Percentiles rank a stretch among this genome's conserved stretches.
Evolutionary conservation across 2,797 vertebrate genomes (phyloP).

Genomic region (Tadarida brasiliensis): DNA sequence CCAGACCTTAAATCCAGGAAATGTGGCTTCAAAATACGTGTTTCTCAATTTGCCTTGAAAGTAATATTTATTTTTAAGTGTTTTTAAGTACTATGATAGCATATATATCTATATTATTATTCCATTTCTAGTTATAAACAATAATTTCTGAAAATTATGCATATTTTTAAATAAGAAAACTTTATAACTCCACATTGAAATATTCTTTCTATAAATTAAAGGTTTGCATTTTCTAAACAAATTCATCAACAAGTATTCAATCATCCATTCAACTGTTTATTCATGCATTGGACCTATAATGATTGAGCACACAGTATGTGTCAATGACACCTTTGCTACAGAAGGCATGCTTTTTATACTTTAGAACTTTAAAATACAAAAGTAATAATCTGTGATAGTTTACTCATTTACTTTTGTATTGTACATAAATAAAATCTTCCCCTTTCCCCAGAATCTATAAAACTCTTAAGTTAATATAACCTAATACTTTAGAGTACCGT

Average conservation of each 20-base stretch:
- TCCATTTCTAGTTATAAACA: not conserved
- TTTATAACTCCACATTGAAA: not conserved
- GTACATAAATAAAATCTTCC: not conserved
- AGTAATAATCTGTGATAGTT: not conserved
- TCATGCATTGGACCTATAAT: not conserved
- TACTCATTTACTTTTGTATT: slow-evolving; percentile 7
- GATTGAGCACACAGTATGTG: not conserved
- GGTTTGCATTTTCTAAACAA: not conserved
- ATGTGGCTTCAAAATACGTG: not conserved
- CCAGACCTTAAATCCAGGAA: not conserved
- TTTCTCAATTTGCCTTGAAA: not conserved
- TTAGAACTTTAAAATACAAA: slow-evolving; percentile 13
- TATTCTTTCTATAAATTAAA: not conserved
- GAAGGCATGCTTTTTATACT: not conserved
- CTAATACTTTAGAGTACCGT: not conserved
- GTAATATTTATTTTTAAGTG: not conserved
- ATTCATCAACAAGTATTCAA: not conserved
- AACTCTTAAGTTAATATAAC: not conserved
- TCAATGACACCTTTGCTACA: not conserved
- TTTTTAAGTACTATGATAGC: not conserved
- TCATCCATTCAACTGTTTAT: not conserved
- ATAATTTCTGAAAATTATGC: slow-evolving; percentile 39
- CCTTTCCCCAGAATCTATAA: not conserved
- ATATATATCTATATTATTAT: not conserved
- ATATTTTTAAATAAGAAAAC: slow-evolving; percentile 20